Conservation (phyloP, 1,140 invertebrate genomes). For the Orussus abietinus region DNA sequence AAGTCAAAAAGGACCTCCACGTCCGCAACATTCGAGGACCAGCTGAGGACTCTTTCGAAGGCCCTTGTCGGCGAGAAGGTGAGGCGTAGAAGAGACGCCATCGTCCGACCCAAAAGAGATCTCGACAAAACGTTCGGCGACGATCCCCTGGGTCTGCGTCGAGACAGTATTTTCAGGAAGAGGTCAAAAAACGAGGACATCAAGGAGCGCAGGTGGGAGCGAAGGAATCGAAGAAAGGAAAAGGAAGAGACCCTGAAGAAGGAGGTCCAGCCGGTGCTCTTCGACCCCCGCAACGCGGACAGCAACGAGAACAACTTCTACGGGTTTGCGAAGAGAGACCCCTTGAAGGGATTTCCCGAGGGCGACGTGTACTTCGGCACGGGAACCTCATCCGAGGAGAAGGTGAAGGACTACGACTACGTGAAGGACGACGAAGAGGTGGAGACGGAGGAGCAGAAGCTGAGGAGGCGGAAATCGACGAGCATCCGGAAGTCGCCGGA, state of each 20-base stretch:
- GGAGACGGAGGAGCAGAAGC: not conserved
- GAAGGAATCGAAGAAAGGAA: constrained; percentile 11
- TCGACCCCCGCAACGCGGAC: constrained; percentile 9
- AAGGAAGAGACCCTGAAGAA: constrained; percentile 9
- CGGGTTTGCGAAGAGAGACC: constrained; percentile 23
- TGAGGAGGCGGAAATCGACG: not conserved
- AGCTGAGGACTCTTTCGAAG: constrained; percentile 19
- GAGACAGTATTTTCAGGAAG: constrained; percentile 2
- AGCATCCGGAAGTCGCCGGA: not conserved
- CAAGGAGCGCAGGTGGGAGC: constrained; percentile 10
- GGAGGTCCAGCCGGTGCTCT: not conserved
- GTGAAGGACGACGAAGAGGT: constrained; percentile 8
- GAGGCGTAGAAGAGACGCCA: constrained; percentile 2
- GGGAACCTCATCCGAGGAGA: constrained; percentile 7
- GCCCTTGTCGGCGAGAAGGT: constrained; percentile 21
- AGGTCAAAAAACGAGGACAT: constrained; percentile 8
- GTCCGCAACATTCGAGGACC: constrained; percentile 22
- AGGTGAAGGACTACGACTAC: constrained; percentile 22
- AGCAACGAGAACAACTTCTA: constrained; percentile 30
- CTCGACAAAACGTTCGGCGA: constrained; percentile 14
- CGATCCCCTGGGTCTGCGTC: constrained; percentile 12
- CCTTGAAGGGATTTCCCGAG: constrained; percentile 22
- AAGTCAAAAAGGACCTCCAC: constrained; percentile 23
- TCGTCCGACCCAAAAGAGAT: constrained; percentile 7
- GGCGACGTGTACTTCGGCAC: constrained; percentile 23